phyloP scores from a whole-genome alignment of 2,797 vertebrate genomes.

The Sebastes oblongus region DNA sequence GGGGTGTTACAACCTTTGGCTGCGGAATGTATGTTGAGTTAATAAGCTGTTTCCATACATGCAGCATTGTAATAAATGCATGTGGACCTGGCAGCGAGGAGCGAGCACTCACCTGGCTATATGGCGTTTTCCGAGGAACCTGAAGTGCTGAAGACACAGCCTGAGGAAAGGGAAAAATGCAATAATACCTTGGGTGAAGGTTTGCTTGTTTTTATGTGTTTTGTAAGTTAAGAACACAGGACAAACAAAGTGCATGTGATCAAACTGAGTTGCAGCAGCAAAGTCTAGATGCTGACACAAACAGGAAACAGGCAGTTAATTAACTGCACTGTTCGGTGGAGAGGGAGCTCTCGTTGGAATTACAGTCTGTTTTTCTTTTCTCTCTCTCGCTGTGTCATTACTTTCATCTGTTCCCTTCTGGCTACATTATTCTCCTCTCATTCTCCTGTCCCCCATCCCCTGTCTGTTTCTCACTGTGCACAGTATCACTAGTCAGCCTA shows the following conservation, averaged over 20 bases:
- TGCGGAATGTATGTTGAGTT: constrained; percentile 47
- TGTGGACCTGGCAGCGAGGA: neutral
- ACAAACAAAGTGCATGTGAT: constrained; percentile 30
- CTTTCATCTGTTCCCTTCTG: constrained; percentile 57
- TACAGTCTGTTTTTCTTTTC: constrained; percentile 43
- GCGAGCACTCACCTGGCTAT: constrained; percentile 89
- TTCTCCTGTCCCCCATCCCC: neutral
- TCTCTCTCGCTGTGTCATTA: constrained; percentile 36
- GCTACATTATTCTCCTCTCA: constrained; percentile 32
- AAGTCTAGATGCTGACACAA: constrained; percentile 47
- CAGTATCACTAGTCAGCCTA: constrained; percentile 1
- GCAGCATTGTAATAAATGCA: constrained; percentile 29
- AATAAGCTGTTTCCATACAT: constrained; percentile 44
- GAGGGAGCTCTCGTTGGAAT: constrained; percentile 38
- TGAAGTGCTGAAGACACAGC: constrained; percentile 97
- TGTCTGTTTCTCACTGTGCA: neutral
- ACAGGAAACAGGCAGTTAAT: constrained; percentile 65
- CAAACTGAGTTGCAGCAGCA: constrained; percentile 26
- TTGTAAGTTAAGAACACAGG: neutral
- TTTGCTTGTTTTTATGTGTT: constrained; percentile 12
- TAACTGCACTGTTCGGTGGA: constrained; percentile 42
- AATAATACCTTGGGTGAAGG: neutral
- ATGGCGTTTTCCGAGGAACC: constrained; percentile 96
- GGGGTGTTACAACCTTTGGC: constrained; percentile 37
- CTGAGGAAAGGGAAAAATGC: constrained; percentile 73